phyloP scores from a whole-genome alignment of 2,888 invertebrate species.

The Epinotia bilunana region DNA sequence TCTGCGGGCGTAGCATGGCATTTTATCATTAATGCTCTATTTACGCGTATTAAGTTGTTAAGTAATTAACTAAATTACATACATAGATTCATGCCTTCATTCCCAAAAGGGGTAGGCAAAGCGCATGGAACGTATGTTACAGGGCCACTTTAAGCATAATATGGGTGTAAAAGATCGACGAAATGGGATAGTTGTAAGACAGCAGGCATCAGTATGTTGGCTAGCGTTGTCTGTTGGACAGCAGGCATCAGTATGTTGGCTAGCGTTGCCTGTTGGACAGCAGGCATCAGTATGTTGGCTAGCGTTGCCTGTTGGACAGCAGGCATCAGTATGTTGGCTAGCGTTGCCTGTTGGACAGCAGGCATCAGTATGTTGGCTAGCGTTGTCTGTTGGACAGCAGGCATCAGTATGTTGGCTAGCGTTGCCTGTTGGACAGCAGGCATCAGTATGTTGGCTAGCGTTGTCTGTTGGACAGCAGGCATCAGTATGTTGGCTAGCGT shows the following conservation, averaged over 20 bases:
- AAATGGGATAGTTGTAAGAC: conserved; percentile 12
- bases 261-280: neutral
- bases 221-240: too few species aligned
- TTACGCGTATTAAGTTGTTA: too few species aligned
- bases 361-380: neutral
- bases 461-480: neutral
- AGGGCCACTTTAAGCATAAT: too few species aligned
- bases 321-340: neutral
- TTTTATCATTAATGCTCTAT: too few species aligned
- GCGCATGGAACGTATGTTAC: too few species aligned
- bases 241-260: neutral
- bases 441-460: neutral
- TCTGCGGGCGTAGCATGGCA: too few species aligned
- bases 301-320: neutral
- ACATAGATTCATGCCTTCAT: too few species aligned
- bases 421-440: neutral
- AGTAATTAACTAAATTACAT: too few species aligned
- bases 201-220: neutral
- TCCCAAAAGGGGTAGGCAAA: too few species aligned
- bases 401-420: neutral
- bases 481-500: neutral
- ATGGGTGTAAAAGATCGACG: too few species aligned
- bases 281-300: neutral
- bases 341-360: neutral
- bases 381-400: neutral